Evolutionary conservation across 2,113 vertebrate species (phyloP).

Genomic region (Myotis brandtii): DNA sequence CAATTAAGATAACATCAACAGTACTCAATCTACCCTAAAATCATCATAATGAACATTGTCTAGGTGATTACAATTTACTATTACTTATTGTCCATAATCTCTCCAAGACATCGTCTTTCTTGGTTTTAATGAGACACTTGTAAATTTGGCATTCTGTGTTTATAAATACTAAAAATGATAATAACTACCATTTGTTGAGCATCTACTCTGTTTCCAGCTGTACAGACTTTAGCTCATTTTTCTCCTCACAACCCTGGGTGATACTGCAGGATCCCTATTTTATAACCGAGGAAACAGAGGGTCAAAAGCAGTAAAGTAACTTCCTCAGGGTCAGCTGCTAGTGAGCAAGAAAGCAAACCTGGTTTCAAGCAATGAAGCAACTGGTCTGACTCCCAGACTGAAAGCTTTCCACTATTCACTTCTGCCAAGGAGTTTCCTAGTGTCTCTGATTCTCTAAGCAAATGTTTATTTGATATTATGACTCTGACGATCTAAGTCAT

Average conservation of each 20-base stretch:
- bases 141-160: slow-evolving; percentile 25
- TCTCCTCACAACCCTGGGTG: not conserved
- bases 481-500: not conserved
- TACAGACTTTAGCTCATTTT: not conserved
- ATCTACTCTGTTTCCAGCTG: slow-evolving; percentile 12
- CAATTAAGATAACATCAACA: slow-evolving; percentile 31
- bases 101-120: not conserved
- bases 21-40: not conserved
- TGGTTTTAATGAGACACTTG: not conserved
- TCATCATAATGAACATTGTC: not conserved
- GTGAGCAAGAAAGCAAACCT: not conserved
- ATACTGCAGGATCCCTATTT: not conserved
- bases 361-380: not conserved
- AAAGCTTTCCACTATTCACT: not conserved
- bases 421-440: not conserved
- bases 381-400: not conserved
- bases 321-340: not conserved
- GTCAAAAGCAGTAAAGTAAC: not conserved
- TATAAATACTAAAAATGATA: slow-evolving; percentile 9
- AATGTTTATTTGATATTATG: not conserved
- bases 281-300: not conserved
- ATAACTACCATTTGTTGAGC: not conserved
- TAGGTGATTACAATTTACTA: not conserved
- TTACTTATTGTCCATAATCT: not conserved
- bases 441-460: not conserved